Conservation (phyloP, 2,797 vertebrate species). For the Netta rufina region DNA sequence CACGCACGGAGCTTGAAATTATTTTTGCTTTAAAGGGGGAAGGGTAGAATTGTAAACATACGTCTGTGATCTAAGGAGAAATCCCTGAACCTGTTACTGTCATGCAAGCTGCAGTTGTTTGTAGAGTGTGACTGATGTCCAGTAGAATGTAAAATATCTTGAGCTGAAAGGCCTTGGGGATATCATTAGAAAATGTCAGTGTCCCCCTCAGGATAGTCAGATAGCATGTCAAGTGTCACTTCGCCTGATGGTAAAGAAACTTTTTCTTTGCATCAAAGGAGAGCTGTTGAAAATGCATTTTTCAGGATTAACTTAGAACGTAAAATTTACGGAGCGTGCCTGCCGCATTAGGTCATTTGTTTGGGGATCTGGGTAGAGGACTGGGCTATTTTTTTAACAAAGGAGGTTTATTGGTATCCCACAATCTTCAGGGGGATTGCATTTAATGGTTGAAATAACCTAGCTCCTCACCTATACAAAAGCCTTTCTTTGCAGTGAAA, state of each 20-base stretch:
- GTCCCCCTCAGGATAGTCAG: slow-evolving; percentile 60
- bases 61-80: slow-evolving; percentile 66
- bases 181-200: slow-evolving; percentile 75
- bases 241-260: slow-evolving; percentile 51
- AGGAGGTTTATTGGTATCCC: neutral
- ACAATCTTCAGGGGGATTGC: neutral
- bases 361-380: neutral
- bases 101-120: slow-evolving; percentile 73
- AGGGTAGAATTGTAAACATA: slow-evolving; percentile 59
- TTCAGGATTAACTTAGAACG: slow-evolving; percentile 43
- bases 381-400: neutral
- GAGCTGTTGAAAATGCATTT: slow-evolving; percentile 52
- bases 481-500: neutral
- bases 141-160: slow-evolving; percentile 72
- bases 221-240: slow-evolving; percentile 64
- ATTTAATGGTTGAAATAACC: neutral
- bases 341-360: slow-evolving; percentile 12
- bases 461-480: slow-evolving; percentile 26
- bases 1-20: neutral
- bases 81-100: slow-evolving; percentile 77
- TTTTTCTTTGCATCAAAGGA: slow-evolving; percentile 57
- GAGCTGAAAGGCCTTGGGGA: slow-evolving; percentile 69
- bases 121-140: slow-evolving; percentile 71
- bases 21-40: slow-evolving; percentile 54
- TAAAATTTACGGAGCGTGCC: neutral